A percentile compares a stretch with the other conserved stretches of the same genome.
phyloP scores from a whole-genome alignment of 2,797 vertebrate genomes.

The Squalus acanthias region DNA sequence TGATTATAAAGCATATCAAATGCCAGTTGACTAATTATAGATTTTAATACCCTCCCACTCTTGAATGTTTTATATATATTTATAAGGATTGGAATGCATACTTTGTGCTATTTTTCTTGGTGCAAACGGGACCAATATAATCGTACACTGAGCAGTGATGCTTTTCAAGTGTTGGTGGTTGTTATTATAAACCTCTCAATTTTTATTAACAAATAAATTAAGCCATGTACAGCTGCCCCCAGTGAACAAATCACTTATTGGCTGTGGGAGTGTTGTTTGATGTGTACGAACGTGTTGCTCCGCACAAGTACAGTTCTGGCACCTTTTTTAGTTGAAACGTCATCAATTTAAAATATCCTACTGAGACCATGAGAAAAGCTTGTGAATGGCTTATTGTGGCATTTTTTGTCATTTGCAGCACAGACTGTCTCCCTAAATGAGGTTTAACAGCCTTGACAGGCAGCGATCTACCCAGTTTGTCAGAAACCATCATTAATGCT shows the following conservation, averaged over 20 bases:
- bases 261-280: neutral
- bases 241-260: neutral
- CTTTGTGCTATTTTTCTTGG: neutral
- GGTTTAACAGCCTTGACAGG: neutral
- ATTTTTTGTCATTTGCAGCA: neutral
- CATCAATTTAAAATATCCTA: neutral
- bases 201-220: slow-evolving; percentile 7
- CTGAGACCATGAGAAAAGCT: neutral
- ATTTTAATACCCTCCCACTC: neutral
- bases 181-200: neutral
- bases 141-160: neutral
- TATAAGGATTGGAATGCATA: slow-evolving; percentile 1
- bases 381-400: neutral
- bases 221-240: neutral
- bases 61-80: neutral
- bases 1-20: neutral
- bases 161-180: neutral
- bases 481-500: neutral
- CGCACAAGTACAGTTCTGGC: neutral
- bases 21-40: slow-evolving; percentile 13
- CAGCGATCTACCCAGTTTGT: neutral
- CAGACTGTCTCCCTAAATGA: neutral
- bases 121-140: neutral
- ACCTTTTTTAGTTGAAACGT: neutral
- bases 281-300: neutral